Base-by-base conservation (phyloP, 2,888 invertebrate species). In the Oligia strigilis region DNA sequence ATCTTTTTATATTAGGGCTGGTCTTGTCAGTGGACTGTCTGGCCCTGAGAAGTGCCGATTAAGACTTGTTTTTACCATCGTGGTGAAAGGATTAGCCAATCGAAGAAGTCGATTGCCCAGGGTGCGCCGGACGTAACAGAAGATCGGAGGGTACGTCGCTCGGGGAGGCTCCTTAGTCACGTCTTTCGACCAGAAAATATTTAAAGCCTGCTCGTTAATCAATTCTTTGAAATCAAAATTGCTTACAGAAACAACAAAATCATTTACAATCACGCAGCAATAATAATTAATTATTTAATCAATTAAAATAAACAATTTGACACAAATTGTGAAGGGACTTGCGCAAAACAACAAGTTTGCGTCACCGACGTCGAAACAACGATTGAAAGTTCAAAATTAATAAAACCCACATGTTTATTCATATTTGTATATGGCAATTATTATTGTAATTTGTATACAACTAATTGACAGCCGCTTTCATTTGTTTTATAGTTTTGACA, bases 391-490 rank as follows among this genome's bases (percentile, higher is more conserved):
- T 83, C 70, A 58, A 58, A 62, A 85, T 72, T 72, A 86, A 86
- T 72, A 73, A 82, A 77, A 78, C 66, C 66, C 55, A 55, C 70
- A 80, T 75, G 62, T 81, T 77, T 81, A 75, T 81, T 62, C 64
- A 72, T 66, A 13, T 58, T 85, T 72, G 52, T 75, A 49, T 55
- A 75, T 43, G 58, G 66, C 80, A 88, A 88, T 88, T 83, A 81
- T 75, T 74, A 67, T 81, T 70, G 75, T 40, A 40, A 40, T 40
- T 40, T 40, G 40, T 75, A 69, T 8, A 66, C 19, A 72, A 66
- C 49, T 80, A 76, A 83, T 83, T 89, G 77, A 77, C 73, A 82
- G 58, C 73, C 65, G 66, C 81, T 86, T 83, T 83, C 66, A 52
- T 78, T 77, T 82, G 60, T 80, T 87, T 58, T 80, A 49, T 80